Percentiles rank a stretch among this genome's conserved stretches.
These are phyloP conservation scores for Anagrus nilaparvatae DNA, from an alignment of 1,140 invertebrate species.

Conservation along the genomic window DNA sequence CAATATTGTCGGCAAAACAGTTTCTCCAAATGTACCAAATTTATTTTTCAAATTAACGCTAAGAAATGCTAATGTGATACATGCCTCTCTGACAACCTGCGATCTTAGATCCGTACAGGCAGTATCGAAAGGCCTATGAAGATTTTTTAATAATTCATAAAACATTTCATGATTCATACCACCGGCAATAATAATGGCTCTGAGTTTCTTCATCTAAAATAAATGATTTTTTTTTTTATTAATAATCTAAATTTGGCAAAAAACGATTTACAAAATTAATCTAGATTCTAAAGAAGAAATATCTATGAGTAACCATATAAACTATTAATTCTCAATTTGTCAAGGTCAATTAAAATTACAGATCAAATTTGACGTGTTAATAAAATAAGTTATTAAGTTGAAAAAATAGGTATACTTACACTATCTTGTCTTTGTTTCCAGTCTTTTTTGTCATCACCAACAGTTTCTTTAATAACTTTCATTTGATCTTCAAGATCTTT, in stretches of 20 bases:
- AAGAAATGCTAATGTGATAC: constrained; percentile 87
- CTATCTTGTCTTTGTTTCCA: constrained; percentile 89
- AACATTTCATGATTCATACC: constrained; percentile 77
- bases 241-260: not conserved
- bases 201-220: constrained; percentile 68
- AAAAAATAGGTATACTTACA: constrained; percentile 48
- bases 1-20: constrained; percentile 72
- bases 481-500: constrained; percentile 79
- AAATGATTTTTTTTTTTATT: not conserved
- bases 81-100: constrained; percentile 87
- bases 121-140: constrained; percentile 72
- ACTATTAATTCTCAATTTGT: too few species aligned
- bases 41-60: constrained; percentile 73
- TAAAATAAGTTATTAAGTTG: too few species aligned
- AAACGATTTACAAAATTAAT: not conserved
- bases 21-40: constrained; percentile 76
- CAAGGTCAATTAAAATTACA: too few species aligned
- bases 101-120: constrained; percentile 85
- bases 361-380: too few species aligned
- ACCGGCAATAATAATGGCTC: constrained; percentile 71
- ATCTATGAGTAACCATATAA: too few species aligned
- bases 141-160: constrained; percentile 59
- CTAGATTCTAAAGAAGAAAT: too few species aligned
- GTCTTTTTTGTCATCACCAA: constrained; percentile 73
- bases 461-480: constrained; percentile 59